A percentile compares a stretch with the other conserved stretches of the same genome.
These are phyloP conservation scores for Brienomyrus brachyistius DNA, from an alignment of 2,113 vertebrate species.

Conservation along the genomic window DNA sequence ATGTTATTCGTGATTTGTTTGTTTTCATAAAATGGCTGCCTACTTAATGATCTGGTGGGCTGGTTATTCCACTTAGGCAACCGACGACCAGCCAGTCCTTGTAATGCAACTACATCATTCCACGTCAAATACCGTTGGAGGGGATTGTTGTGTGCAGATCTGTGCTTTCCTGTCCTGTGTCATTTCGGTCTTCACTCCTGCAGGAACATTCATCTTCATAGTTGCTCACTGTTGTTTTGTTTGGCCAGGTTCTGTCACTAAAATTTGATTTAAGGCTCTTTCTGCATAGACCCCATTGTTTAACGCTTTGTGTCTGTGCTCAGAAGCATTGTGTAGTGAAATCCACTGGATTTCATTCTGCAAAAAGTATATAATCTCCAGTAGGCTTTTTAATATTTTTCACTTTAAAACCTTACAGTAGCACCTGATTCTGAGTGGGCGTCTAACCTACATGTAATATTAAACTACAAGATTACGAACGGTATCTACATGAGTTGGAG, in stretches of 20 bases:
- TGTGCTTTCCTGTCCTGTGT: background rate
- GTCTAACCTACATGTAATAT: background rate
- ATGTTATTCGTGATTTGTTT: background rate
- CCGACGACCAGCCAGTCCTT: background rate
- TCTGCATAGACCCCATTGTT: background rate
- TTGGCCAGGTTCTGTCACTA: background rate
- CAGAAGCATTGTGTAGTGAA: background rate
- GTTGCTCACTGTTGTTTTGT: background rate
- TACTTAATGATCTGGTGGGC: background rate
- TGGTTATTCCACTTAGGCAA: background rate
- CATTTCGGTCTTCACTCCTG: background rate
- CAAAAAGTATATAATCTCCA: background rate
- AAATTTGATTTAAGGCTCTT: background rate
- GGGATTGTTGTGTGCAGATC: background rate
- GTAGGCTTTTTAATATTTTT: background rate
- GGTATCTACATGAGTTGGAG: background rate
- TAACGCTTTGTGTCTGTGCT: background rate
- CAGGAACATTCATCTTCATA: background rate
- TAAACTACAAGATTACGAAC: background rate
- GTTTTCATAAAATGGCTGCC: background rate
- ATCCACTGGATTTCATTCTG: background rate
- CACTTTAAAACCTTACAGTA: slow-evolving; percentile 5
- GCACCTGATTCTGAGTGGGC: background rate
- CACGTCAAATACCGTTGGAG: too few relatives aligned
- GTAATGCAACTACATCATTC: background rate